These are phyloP conservation scores for Podarcis muralis DNA, from an alignment of 2,113 vertebrate genomes.

Conservation along the genomic window DNA sequence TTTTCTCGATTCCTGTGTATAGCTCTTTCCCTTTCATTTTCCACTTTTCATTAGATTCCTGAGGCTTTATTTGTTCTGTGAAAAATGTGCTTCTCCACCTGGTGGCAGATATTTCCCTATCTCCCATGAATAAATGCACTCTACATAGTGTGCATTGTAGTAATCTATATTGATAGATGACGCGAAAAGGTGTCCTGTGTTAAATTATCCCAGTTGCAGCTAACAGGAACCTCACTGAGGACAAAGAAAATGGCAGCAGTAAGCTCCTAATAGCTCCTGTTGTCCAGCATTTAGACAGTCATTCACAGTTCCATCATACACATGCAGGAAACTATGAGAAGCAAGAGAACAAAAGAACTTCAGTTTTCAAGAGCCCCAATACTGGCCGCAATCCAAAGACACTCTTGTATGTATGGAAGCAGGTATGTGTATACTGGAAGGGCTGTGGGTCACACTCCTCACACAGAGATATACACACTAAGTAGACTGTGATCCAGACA, in stretches of 20 bases:
- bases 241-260: neutral
- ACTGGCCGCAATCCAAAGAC: neutral
- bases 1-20: neutral
- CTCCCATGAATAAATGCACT: neutral
- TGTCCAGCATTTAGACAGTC: neutral
- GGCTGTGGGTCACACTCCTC: neutral
- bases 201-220: neutral
- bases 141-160: fast-evolving
- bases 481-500: conserved; percentile 17
- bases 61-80: neutral
- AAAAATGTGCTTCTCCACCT: neutral
- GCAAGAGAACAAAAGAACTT: neutral
- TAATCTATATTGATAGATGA: fast-evolving
- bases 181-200: neutral
- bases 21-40: neutral
- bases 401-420: neutral
- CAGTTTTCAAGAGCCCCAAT: neutral
- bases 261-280: neutral
- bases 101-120: neutral
- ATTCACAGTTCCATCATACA: neutral
- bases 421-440: neutral
- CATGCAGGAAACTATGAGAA: neutral
- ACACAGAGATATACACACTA: neutral
- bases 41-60: neutral
- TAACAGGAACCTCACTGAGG: neutral